phyloP scores from a whole-genome alignment of 2,797 vertebrate species.

The Mormyrops boulengeri region DNA sequence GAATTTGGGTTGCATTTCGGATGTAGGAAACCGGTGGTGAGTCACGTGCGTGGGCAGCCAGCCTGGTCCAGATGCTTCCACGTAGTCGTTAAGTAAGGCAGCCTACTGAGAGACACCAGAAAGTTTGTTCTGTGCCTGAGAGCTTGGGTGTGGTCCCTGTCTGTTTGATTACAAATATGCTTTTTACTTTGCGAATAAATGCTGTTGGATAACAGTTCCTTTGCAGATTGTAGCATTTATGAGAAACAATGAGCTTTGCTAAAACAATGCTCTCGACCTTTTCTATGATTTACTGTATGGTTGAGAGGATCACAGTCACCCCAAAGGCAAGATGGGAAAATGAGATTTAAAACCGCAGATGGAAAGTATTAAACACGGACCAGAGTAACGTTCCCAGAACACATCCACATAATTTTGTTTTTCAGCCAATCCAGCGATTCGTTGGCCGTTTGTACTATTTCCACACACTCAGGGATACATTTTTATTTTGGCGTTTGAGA shows the following conservation, averaged over 20 bases:
- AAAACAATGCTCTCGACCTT: neutral
- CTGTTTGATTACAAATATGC: neutral
- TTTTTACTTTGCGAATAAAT: neutral
- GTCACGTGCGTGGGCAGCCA: neutral
- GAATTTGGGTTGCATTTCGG: neutral
- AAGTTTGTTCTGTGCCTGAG: neutral
- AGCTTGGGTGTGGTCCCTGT: neutral
- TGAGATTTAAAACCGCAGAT: neutral
- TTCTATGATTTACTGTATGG: neutral
- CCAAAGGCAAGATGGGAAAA: neutral
- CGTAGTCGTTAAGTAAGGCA: neutral
- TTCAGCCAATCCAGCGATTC: neutral
- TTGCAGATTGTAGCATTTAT: neutral
- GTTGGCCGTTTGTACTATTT: neutral
- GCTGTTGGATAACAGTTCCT: neutral
- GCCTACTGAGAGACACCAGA: neutral
- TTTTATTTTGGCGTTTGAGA: neutral
- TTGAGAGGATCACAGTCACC: neutral
- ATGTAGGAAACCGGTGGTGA: neutral
- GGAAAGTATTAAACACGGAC: neutral
- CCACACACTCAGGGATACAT: neutral
- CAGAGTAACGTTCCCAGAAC: neutral
- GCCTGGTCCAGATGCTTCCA: neutral
- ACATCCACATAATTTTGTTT: neutral
- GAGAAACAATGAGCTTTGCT: neutral